Conservation (phyloP, 2,113 vertebrate species). For the Gallinago paraguaiae region DNA sequence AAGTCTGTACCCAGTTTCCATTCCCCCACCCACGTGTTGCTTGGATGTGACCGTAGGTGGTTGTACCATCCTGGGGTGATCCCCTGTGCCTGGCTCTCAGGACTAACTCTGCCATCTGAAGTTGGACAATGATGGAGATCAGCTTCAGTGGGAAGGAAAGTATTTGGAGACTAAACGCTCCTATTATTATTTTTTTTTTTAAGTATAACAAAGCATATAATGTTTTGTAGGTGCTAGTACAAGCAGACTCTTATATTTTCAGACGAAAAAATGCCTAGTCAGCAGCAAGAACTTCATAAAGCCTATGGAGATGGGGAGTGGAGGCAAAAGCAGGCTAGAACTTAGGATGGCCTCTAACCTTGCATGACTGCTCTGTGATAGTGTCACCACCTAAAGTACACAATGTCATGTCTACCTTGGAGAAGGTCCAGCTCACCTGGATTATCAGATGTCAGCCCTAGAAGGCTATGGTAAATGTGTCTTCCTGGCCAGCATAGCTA, state of each 20-base stretch:
- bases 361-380: not conserved
- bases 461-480: not conserved
- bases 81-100: not conserved
- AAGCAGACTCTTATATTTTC: not conserved
- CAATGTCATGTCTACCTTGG: not conserved
- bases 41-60: not conserved
- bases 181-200: not conserved
- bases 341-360: not conserved
- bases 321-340: not conserved
- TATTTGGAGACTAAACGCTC: not conserved
- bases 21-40: fast-evolving
- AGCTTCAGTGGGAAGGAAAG: not conserved
- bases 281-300: not conserved
- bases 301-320: not conserved
- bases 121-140: not conserved
- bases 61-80: fast-evolving
- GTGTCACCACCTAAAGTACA: not conserved
- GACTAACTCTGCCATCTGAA: not conserved
- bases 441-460: not conserved
- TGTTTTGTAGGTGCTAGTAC: not conserved
- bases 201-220: fast-evolving
- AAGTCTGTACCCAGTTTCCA: not conserved
- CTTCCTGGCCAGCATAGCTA: not conserved
- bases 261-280: not conserved
- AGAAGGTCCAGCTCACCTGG: not conserved